phyloP scores from a whole-genome alignment of 1,140 invertebrate species.

The Aphaenogaster floridana region DNA sequence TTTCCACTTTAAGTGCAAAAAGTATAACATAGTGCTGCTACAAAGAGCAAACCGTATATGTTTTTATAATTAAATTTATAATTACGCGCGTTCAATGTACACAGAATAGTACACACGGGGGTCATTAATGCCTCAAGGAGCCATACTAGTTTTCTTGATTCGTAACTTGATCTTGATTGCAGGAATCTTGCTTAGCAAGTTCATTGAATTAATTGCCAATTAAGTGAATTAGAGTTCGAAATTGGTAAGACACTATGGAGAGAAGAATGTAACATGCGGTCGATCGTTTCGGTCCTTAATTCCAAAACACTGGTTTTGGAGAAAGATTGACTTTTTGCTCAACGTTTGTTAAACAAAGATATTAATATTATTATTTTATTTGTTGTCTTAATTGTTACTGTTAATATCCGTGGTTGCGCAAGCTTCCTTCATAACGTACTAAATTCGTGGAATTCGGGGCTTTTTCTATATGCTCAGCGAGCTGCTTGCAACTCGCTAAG shows the following conservation, averaged over 20 bases:
- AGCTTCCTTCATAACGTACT: constrained; percentile 36
- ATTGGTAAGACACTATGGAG: background rate
- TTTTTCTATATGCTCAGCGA: background rate
- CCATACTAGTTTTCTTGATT: background rate
- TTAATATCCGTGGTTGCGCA: constrained; percentile 16
- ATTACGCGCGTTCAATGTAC: background rate
- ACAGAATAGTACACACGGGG: constrained; percentile 17
- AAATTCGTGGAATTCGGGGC: constrained; percentile 58
- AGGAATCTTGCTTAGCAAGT: constrained; percentile 23
- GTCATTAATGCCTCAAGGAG: background rate
- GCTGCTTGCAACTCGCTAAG: background rate
- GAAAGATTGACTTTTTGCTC: constrained; percentile 8
- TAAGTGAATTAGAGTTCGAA: background rate
- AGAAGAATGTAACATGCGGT: constrained; percentile 13
- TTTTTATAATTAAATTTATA: background rate
- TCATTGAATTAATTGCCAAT: constrained; percentile 5
- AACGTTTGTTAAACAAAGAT: constrained; percentile 29
- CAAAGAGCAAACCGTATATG: constrained; percentile 11
- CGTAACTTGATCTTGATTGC: background rate
- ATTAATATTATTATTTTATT: constrained; percentile 24
- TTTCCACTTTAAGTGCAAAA: constrained; percentile 4
- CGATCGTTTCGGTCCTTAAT: background rate
- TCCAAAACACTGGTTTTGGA: constrained; percentile 26
- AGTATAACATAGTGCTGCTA: background rate
- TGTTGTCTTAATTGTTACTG: constrained; percentile 4